Evolutionary conservation across 2,113 vertebrate genomes (phyloP).

Genomic region (Bos indicus): DNA sequence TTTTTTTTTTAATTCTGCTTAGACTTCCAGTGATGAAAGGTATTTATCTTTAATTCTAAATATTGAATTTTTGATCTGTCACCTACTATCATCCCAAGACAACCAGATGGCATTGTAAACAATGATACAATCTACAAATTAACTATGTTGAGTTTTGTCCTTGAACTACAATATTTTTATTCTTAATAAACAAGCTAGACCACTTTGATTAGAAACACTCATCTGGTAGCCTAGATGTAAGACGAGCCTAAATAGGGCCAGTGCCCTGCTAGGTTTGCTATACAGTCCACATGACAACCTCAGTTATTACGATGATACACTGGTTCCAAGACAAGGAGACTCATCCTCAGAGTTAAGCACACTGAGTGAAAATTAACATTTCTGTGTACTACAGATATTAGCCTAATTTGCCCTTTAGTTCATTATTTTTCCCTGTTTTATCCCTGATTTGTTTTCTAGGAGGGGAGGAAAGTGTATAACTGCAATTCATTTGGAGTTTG

Average conservation of each 20-base stretch:
- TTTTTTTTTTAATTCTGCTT: background rate
- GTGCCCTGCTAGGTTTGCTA: background rate
- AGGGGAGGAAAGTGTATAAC: background rate
- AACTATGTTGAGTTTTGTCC: background rate
- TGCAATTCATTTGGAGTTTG: background rate
- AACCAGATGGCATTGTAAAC: background rate
- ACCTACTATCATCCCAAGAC: background rate
- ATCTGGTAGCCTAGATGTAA: background rate
- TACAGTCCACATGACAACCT: rapidly evolving
- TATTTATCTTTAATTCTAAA: background rate
- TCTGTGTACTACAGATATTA: background rate
- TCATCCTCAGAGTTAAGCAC: background rate
- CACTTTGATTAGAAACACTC: background rate
- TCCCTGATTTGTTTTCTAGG: background rate
- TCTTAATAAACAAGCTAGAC: background rate
- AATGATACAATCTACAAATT: background rate
- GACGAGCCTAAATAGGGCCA: rapidly evolving
- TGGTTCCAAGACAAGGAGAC: background rate
- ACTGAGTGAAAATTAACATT: background rate
- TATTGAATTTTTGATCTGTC: background rate
- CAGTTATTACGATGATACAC: background rate
- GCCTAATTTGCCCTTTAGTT: background rate
- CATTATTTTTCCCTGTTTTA: background rate
- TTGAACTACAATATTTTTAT: background rate
- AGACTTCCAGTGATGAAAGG: background rate